These are phyloP conservation scores for Pangasius larnaudii DNA, from an alignment of 2,797 vertebrate species.

Conservation along the genomic window DNA sequence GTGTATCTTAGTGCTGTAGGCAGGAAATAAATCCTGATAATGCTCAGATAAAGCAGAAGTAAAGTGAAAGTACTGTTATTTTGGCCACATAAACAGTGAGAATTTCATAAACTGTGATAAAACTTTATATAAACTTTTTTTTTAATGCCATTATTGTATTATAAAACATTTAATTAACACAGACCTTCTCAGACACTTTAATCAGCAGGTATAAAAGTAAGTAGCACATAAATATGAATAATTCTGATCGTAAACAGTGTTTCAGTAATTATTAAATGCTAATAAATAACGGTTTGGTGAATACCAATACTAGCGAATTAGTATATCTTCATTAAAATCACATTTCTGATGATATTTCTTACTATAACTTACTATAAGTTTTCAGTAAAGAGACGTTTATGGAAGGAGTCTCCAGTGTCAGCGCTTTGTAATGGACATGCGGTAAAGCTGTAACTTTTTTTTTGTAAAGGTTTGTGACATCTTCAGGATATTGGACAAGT, in stretches of 20 bases:
- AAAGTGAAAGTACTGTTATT: neutral
- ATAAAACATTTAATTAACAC: neutral
- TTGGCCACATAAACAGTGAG: neutral
- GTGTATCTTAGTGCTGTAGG: neutral
- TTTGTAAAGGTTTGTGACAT: no score
- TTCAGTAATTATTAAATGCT: no score
- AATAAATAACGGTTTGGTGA: no score
- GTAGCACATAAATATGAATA: no score
- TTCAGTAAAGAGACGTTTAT: neutral
- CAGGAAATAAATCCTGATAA: neutral
- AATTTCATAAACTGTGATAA: neutral
- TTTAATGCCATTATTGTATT: neutral
- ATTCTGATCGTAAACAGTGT: no score
- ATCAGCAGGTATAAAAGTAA: no score
- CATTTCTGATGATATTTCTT: neutral
- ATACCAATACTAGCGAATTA: neutral
- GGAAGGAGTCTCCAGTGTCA: neutral
- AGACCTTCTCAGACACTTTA: no score
- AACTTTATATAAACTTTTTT: neutral
- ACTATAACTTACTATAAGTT: neutral
- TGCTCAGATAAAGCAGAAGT: neutral
- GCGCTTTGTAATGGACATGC: no score
- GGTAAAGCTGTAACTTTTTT: no score
- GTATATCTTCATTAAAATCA: neutral
- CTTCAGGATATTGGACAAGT: no score